Conservation (phyloP, 1,140 invertebrate genomes). For the Gonioctena quinquepunctata region DNA sequence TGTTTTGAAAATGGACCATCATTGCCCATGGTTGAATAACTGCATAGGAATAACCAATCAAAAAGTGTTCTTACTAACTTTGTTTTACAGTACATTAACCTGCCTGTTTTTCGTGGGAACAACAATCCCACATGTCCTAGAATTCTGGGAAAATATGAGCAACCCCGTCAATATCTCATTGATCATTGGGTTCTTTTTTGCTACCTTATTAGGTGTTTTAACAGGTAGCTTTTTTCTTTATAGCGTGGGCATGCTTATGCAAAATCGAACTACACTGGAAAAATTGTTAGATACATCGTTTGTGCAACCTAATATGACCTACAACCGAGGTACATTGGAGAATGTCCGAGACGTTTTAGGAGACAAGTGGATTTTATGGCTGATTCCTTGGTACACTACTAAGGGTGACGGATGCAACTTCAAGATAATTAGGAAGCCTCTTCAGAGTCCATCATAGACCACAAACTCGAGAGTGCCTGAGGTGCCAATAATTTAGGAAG, state of each 20-base stretch:
- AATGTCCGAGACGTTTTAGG: neutral
- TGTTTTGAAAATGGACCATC: constrained; percentile 98
- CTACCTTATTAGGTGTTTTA: neutral
- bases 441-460: too few relatives aligned
- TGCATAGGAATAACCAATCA: constrained; percentile 98
- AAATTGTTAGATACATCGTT: neutral
- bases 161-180: neutral
- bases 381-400: neutral
- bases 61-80: constrained; percentile 90
- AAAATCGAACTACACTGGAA: neutral
- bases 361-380: neutral
- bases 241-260: neutral
- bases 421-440: neutral
- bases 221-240: neutral
- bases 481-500: too few relatives aligned
- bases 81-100: neutral
- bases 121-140: neutral
- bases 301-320: neutral
- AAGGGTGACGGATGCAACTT: neutral
- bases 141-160: neutral
- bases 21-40: constrained; percentile 99
- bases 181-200: neutral
- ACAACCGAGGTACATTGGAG: neutral
- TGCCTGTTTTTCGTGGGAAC: neutral
- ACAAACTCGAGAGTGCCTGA: too few relatives aligned